Percentiles rank a stretch among this genome's conserved stretches.
These are phyloP conservation scores for Otis tarda DNA, from an alignment of 2,113 vertebrate genomes.

Conservation along the genomic window DNA sequence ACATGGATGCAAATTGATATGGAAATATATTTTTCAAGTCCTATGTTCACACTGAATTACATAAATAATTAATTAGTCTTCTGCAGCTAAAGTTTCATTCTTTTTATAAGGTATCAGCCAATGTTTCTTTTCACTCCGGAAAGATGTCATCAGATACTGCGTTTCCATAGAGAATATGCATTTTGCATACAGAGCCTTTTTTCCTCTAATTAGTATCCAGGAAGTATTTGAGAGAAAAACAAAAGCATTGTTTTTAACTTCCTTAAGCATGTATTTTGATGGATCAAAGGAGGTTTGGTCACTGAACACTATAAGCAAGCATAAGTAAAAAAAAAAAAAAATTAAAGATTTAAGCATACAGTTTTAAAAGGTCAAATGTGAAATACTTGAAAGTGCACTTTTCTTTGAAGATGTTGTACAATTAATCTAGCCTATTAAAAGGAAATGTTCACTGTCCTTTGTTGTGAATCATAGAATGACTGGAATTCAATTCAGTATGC, in stretches of 20 bases:
- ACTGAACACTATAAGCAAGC: not conserved
- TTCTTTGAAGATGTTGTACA: not conserved
- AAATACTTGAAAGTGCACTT: not conserved
- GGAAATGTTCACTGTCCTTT: not conserved
- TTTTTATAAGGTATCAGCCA: conserved; percentile 42
- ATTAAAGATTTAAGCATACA: not conserved
- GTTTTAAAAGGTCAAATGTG: not conserved
- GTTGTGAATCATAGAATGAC: not conserved
- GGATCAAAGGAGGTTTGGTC: not conserved
- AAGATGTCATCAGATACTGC: conserved; percentile 20
- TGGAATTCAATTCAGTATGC: not conserved
- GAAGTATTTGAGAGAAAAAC: not conserved
- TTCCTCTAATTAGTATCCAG: not conserved
- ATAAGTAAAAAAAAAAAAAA: not conserved
- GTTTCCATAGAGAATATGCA: not conserved
- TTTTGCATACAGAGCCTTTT: not conserved
- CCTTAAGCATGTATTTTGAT: not conserved
- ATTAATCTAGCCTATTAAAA: not conserved
- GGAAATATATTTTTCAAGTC: conserved; percentile 35
- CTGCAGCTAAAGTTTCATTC: conserved; percentile 28
- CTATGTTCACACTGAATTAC: not conserved
- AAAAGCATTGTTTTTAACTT: not conserved
- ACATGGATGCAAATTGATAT: conserved; percentile 31
- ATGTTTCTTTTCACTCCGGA: not conserved
- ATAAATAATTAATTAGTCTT: conserved; percentile 51